Evolutionary conservation across 2,888 invertebrate genomes (phyloP).

Genomic region (Phania funesta): DNA sequence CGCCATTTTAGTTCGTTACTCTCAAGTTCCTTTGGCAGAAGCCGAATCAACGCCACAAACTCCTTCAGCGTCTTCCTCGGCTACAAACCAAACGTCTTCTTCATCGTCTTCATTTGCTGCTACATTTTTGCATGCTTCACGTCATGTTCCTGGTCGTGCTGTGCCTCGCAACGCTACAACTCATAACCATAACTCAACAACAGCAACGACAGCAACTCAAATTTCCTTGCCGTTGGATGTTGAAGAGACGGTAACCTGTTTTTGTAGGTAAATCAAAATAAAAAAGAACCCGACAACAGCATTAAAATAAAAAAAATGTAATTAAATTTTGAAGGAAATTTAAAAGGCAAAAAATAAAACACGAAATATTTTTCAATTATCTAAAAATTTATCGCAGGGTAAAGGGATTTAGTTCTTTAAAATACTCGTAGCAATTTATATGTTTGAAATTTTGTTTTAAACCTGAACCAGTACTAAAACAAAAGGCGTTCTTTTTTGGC

Average conservation of each 20-base stretch:
- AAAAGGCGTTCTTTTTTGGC: too few relatives aligned
- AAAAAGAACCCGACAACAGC: background rate
- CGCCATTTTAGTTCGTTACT: conserved; percentile 79
- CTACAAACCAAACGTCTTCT: conserved; percentile 57
- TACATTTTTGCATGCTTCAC: conserved; percentile 73
- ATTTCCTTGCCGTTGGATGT: conserved; percentile 84
- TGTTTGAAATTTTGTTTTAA: background rate
- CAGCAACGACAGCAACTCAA: conserved; percentile 61
- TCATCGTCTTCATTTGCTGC: conserved; percentile 73
- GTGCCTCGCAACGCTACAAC: conserved; percentile 70
- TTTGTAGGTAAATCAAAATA: conserved; percentile 85
- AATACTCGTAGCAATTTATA: background rate
- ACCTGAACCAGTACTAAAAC: background rate
- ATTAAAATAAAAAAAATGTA: background rate
- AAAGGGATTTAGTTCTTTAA: background rate
- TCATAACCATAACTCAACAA: conserved; percentile 47
- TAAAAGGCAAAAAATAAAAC: background rate
- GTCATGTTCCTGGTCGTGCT: conserved; percentile 75
- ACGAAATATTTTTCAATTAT: background rate
- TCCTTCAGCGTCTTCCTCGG: conserved; percentile 70
- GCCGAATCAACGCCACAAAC: conserved; percentile 74
- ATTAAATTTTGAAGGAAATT: background rate
- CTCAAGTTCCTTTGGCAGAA: conserved; percentile 76
- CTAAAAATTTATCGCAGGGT: background rate
- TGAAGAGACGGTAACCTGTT: conserved; percentile 88